Conservation (phyloP, 2,797 vertebrate species). For the Tokudaia tokunoshimensis region DNA sequence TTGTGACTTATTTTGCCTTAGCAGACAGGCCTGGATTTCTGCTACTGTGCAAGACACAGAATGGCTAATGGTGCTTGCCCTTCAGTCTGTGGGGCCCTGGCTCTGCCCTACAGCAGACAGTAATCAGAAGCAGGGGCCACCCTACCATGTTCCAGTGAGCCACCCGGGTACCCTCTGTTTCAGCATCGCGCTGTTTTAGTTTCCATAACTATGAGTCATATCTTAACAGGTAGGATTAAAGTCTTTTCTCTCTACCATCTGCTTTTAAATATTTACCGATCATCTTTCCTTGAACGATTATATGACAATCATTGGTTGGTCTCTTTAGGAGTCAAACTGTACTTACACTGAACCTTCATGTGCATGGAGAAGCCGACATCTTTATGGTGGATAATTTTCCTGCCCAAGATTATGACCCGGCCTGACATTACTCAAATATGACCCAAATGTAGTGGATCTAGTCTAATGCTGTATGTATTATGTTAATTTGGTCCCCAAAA, state of each 20-base stretch:
- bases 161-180: rapidly evolving
- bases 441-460: neutral
- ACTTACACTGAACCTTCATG: no score
- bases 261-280: neutral
- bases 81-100: rapidly evolving
- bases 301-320: neutral
- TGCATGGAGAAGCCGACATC: neutral
- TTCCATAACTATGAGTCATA: neutral
- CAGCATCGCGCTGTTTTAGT: neutral
- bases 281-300: neutral
- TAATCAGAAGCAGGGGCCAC: neutral
- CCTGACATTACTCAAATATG: neutral
- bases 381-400: neutral
- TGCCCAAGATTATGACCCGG: neutral
- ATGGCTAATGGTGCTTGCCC: rapidly evolving
- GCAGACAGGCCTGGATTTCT: neutral
- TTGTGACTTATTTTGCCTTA: neutral
- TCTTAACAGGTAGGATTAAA: neutral
- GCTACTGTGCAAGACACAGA: neutral
- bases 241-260: neutral
- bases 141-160: neutral
- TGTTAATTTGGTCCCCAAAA: no score
- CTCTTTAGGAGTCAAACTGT: neutral
- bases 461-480: no score
- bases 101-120: neutral